Evolutionary conservation across 2,797 vertebrate species (phyloP).

Genomic region (Hybognathus amarus): DNA sequence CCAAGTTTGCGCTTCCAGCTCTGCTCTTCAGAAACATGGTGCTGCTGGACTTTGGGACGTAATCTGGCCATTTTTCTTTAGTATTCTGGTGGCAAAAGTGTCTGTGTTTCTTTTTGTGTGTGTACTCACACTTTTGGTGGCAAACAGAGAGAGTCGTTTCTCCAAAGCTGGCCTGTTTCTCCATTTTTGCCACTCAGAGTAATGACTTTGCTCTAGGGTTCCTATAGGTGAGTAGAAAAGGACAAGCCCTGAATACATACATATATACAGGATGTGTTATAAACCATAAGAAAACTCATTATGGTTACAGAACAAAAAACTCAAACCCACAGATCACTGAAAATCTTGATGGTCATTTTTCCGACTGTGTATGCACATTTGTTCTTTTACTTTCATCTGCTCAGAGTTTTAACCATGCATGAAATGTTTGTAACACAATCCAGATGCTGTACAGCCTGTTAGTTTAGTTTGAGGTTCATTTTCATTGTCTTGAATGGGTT

Average conservation of each 20-base stretch:
- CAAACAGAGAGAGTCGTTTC: slow-evolving; percentile 86
- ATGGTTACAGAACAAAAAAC: background rate
- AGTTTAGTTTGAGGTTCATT: background rate
- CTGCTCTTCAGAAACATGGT: slow-evolving; percentile 99
- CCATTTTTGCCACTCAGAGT: slow-evolving; percentile 98
- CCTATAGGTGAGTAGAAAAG: slow-evolving; percentile 87
- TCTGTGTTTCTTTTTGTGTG: slow-evolving; percentile 90
- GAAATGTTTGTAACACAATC: background rate
- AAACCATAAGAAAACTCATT: background rate
- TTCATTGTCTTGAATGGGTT: background rate
- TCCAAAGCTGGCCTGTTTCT: slow-evolving; percentile 94
- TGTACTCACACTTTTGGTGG: slow-evolving; percentile 86
- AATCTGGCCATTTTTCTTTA: slow-evolving; percentile 95
- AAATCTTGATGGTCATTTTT: background rate
- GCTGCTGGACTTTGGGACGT: slow-evolving; percentile 91
- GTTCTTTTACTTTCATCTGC: background rate
- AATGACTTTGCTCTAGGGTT: slow-evolving; percentile 98
- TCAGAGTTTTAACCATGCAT: background rate
- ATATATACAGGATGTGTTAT: background rate
- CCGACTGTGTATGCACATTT: background rate
- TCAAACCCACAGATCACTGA: background rate
- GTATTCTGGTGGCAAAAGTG: slow-evolving; percentile 93
- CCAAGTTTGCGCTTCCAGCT: slow-evolving; percentile 96
- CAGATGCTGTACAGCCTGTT: slow-evolving; percentile 4
- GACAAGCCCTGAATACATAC: background rate